These are phyloP conservation scores for Halisarca cf. caerulea DNA, from an alignment of 37 sponge, comb jelly and placozoan species.

Conservation along the genomic window DNA sequence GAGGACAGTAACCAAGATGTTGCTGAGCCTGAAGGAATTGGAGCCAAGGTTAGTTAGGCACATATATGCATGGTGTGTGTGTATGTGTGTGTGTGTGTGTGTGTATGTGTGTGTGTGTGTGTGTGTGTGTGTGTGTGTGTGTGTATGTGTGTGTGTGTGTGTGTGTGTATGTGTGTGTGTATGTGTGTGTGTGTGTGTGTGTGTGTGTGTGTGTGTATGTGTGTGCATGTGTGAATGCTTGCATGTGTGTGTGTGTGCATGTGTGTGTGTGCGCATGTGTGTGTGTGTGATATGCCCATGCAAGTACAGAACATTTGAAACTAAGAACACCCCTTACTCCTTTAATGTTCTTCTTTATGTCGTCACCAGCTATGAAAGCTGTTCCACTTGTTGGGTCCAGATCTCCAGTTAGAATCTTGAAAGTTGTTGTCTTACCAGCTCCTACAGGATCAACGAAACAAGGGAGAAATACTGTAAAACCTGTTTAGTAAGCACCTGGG, in stretches of 20 bases:
- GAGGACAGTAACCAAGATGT: conserved; percentile 47
- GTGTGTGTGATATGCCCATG: neutral
- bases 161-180: conserved; percentile 10
- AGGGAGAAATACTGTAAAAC: too few relatives aligned
- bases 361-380: conserved; percentile 85
- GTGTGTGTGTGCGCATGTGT: too few relatives aligned
- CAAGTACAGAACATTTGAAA: neutral
- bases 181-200: too few relatives aligned
- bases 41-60: too few relatives aligned
- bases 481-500: too few relatives aligned
- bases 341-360: conserved; percentile 57
- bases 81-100: conserved; percentile 20
- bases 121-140: conserved; percentile 8
- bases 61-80: neutral
- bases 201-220: too few relatives aligned
- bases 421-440: conserved; percentile 96
- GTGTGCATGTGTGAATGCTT: too few relatives aligned
- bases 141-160: conserved; percentile 7
- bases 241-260: too few relatives aligned
- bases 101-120: conserved; percentile 21
- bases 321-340: neutral
- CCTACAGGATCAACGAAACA: conserved; percentile 34
- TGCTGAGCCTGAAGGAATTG: conserved; percentile 46
- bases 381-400: conserved; percentile 67
- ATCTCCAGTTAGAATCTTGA: conserved; percentile 97